Conservation (phyloP, 2,113 vertebrate species). For the Hystrix cristata region DNA sequence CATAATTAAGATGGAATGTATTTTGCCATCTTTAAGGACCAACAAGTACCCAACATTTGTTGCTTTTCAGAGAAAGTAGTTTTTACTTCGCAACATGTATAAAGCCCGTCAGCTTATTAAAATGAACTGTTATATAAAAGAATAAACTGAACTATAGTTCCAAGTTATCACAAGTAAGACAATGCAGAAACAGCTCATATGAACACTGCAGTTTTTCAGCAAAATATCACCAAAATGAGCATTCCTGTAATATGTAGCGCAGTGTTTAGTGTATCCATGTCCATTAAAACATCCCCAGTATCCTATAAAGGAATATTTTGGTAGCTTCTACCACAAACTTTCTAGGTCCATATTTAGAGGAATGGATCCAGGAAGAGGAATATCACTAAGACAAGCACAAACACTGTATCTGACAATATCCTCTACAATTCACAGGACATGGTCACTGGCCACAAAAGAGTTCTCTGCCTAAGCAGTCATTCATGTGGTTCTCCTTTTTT, state of each 20-base stretch:
- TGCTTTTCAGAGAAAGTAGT: constrained; percentile 47
- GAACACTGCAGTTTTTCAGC: background rate
- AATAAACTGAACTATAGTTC: constrained; percentile 40
- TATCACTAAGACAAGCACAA: background rate
- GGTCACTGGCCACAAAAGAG: background rate
- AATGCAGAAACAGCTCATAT: background rate
- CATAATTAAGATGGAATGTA: constrained; percentile 63
- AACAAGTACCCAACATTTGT: constrained; percentile 40
- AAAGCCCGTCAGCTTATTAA: constrained; percentile 43
- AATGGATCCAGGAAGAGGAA: background rate
- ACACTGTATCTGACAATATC: background rate
- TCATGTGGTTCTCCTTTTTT: background rate
- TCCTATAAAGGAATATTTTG: constrained; percentile 12
- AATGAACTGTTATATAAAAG: constrained; percentile 5
- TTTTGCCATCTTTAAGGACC: constrained; percentile 60
- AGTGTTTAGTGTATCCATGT: background rate
- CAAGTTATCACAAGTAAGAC: constrained; percentile 33
- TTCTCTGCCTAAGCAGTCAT: background rate
- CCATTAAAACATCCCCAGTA: background rate
- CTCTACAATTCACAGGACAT: background rate
- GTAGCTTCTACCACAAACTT: background rate
- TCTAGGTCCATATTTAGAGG: constrained; percentile 39
- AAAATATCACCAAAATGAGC: constrained; percentile 34
- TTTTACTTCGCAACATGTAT: constrained; percentile 31
- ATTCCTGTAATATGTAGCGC: background rate